Evolutionary conservation across 2,113 vertebrate genomes (phyloP).

Genomic region (Leptodactylus fuscus): DNA sequence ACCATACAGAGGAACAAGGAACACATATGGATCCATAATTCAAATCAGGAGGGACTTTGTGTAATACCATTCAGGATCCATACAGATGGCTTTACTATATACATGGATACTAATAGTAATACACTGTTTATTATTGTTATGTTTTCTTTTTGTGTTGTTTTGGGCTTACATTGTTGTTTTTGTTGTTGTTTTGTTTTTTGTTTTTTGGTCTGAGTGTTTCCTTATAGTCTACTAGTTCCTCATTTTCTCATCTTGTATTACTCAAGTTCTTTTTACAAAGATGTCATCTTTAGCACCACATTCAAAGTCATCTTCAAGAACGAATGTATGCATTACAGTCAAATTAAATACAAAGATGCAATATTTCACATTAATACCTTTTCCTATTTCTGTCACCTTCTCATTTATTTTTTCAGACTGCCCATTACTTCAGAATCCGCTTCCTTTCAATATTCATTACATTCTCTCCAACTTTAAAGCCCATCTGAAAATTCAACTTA

Average conservation of each 20-base stretch:
- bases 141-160: not conserved
- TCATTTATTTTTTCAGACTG: slow-evolving; percentile 22
- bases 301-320: not conserved
- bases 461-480: not conserved
- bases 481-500: slow-evolving; percentile 12
- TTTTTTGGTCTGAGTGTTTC: too few relatives aligned
- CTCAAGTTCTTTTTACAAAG: not conserved
- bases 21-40: not conserved
- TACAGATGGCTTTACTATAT: not conserved
- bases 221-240: too few relatives aligned
- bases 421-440: not conserved
- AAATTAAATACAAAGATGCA: slow-evolving; percentile 1
- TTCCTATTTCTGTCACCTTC: slow-evolving; percentile 20
- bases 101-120: too few relatives aligned
- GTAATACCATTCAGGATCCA: not conserved
- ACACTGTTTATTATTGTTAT: too few relatives aligned
- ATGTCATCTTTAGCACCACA: not conserved
- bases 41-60: not conserved
- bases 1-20: too few relatives aligned
- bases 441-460: slow-evolving; percentile 16
- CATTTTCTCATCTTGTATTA: too few relatives aligned
- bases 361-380: slow-evolving; percentile 7
- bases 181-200: too few relatives aligned
- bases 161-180: too few relatives aligned
- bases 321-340: not conserved